Evolutionary conservation across 2,888 invertebrate species (phyloP).

Genomic region (Noctua pronuba): DNA sequence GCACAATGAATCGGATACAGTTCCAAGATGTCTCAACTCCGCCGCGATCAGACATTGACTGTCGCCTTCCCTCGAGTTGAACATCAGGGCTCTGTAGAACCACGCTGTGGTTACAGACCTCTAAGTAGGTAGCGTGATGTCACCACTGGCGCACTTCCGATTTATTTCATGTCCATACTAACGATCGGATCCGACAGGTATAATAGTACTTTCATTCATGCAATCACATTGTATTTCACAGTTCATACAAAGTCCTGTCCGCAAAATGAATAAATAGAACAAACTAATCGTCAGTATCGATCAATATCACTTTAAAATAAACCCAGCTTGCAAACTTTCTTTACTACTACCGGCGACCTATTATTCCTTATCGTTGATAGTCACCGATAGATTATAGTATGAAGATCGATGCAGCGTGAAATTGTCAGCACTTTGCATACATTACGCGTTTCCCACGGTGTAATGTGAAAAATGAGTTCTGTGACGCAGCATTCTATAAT

Average conservation of each 20-base stretch:
- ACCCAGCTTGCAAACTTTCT: conserved; percentile 48
- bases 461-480: conserved; percentile 54
- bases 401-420: conserved; percentile 63
- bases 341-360: conserved; percentile 52
- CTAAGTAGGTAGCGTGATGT: no score
- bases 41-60: no score
- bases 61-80: no score
- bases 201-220: no score
- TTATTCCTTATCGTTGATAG: conserved; percentile 59
- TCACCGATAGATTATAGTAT: conserved; percentile 55
- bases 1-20: no score
- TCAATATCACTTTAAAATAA: conserved; percentile 61
- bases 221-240: neutral
- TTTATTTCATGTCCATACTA: no score
- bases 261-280: neutral
- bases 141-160: no score
- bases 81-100: no score
- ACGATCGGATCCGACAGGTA: no score
- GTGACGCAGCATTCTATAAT: conserved; percentile 55
- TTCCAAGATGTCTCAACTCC: no score
- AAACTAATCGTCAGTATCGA: conserved; percentile 27
- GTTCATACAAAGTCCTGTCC: neutral
- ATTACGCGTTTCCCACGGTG: conserved; percentile 59
- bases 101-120: no score
- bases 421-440: conserved; percentile 67